These are phyloP conservation scores for Podabrus alpinus DNA, from an alignment of 2,888 invertebrate species.

Conservation along the genomic window DNA sequence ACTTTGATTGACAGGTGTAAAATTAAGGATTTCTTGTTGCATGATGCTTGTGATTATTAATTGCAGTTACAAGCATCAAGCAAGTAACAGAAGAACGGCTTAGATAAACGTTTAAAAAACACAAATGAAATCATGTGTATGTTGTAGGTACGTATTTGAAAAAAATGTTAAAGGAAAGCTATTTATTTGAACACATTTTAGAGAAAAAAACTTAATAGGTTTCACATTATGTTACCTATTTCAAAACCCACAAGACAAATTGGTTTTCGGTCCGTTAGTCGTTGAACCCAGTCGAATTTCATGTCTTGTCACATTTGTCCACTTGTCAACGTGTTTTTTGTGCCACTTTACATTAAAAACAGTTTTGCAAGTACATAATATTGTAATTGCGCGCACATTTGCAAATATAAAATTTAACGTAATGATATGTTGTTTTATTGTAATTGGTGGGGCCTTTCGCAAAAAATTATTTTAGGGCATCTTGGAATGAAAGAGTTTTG, in stretches of 20 bases:
- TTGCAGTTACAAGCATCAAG: slow-evolving; percentile 6
- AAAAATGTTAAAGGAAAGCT: background rate
- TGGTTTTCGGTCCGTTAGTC: slow-evolving; percentile 16
- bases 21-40: slow-evolving; percentile 17
- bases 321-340: slow-evolving; percentile 11
- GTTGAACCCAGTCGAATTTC: slow-evolving; percentile 11
- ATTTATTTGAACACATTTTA: background rate
- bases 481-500: too few species aligned
- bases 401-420: background rate
- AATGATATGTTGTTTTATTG: too few species aligned
- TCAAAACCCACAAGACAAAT: slow-evolving; percentile 4
- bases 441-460: too few species aligned
- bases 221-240: background rate
- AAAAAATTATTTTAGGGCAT: too few species aligned
- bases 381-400: background rate
- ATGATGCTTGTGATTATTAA: slow-evolving; percentile 13
- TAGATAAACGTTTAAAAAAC: background rate
- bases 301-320: slow-evolving; percentile 15
- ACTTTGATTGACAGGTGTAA: slow-evolving; percentile 21
- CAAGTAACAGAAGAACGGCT: background rate
- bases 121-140: background rate
- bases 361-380: background rate
- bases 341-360: background rate
- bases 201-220: background rate
- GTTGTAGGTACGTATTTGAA: background rate